phyloP scores from a whole-genome alignment of 2,797 vertebrate species.

The Eremophila alpestris region DNA sequence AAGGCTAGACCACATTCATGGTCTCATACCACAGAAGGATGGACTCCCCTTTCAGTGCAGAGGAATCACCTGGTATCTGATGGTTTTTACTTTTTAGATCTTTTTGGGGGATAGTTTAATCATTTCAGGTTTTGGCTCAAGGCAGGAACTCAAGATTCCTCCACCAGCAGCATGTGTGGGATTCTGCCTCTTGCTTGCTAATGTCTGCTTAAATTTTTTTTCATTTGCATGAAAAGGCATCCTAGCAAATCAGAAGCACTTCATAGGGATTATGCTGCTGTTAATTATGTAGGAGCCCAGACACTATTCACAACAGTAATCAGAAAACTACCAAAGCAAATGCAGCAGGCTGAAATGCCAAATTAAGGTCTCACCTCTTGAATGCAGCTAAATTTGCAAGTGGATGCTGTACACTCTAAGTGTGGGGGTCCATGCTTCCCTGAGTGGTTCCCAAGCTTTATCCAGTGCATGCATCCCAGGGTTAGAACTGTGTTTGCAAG shows the following conservation, averaged over 20 bases:
- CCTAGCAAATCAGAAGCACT: slow-evolving; percentile 1
- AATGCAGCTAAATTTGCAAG: background rate
- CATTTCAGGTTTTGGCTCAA: background rate
- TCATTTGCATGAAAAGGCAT: background rate
- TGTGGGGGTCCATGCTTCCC: rapidly evolving
- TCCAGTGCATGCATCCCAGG: background rate
- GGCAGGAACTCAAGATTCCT: background rate
- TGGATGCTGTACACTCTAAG: background rate
- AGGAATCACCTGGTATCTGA: background rate
- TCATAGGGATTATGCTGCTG: background rate
- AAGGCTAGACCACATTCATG: background rate
- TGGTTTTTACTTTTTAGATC: background rate
- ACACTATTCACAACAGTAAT: background rate
- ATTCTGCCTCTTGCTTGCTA: background rate
- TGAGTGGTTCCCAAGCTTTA: background rate
- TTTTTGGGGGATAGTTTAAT: background rate
- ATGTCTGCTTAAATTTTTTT: background rate
- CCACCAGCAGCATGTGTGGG: background rate
- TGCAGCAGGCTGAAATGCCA: background rate
- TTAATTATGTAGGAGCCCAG: slow-evolving; percentile 20
- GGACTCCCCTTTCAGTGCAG: background rate
- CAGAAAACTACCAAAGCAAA: slow-evolving; percentile 16
- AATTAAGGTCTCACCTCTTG: background rate
- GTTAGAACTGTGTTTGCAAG: background rate
- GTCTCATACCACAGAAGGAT: rapidly evolving